Evolutionary conservation across 2,888 invertebrate species (phyloP).

Genomic region (Scaptomyza reducta): DNA sequence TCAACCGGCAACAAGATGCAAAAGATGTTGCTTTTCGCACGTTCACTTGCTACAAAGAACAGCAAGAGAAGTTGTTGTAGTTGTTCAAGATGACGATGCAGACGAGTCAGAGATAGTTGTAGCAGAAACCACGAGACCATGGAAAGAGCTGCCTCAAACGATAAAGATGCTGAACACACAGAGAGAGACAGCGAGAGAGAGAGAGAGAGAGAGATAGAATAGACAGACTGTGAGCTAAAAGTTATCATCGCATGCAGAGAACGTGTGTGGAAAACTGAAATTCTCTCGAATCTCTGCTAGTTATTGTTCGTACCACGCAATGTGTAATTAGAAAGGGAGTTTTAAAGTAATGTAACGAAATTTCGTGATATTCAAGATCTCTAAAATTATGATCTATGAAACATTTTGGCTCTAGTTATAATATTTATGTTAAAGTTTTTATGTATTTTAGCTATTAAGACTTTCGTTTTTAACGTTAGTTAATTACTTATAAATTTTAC

Average conservation of each 20-base stretch:
- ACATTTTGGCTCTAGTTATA: too few species aligned
- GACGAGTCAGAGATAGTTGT: conserved; percentile 46
- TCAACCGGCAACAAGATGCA: conserved; percentile 52
- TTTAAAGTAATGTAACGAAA: background rate
- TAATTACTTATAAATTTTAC: too few species aligned
- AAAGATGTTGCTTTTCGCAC: conserved; percentile 52
- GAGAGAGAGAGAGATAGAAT: background rate
- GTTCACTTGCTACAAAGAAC: conserved; percentile 39
- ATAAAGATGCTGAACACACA: conserved; percentile 10
- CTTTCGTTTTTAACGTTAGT: too few species aligned
- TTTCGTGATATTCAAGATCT: too few species aligned
- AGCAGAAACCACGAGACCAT: conserved; percentile 22
- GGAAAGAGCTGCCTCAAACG: conserved; percentile 18
- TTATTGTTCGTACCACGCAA: conserved; percentile 11
- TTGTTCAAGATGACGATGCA: conserved; percentile 10
- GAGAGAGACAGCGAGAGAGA: background rate
- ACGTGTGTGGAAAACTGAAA: conserved; percentile 26
- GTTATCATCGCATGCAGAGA: conserved; percentile 9
- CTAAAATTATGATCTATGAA: too few species aligned
- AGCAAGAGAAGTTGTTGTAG: background rate
- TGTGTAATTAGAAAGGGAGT: background rate
- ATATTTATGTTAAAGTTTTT: too few species aligned
- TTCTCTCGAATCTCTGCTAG: conserved; percentile 8
- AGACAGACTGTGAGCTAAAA: conserved; percentile 28
- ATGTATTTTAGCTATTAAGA: too few species aligned